These are phyloP conservation scores for Acholoe squamosa DNA, from an alignment of 2,888 invertebrate genomes.

Conservation along the genomic window DNA sequence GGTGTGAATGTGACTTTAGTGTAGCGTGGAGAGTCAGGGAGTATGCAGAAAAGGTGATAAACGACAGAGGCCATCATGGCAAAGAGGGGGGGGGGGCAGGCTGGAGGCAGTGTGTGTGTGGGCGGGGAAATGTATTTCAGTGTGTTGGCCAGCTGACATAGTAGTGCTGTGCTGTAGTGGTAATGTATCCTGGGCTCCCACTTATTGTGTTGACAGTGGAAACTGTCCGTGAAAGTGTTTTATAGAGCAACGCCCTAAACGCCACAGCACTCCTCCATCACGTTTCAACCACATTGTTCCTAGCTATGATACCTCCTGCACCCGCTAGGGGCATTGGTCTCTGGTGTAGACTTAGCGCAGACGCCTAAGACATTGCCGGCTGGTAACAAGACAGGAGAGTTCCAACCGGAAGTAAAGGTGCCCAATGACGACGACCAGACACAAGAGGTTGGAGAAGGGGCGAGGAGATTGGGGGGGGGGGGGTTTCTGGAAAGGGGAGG, in stretches of 20 bases:
- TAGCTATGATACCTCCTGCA: background rate
- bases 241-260: background rate
- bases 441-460: too few species aligned
- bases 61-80: too few species aligned
- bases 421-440: too few species aligned
- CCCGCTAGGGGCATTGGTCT: background rate
- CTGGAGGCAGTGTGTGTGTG: background rate
- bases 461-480: too few species aligned
- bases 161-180: background rate
- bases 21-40: too few species aligned
- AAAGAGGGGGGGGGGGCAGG: background rate
- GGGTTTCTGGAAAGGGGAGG: too few species aligned
- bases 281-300: background rate
- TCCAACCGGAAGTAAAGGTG: too few species aligned
- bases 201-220: conserved; percentile 27
- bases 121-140: background rate
- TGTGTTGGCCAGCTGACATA: background rate
- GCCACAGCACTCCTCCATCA: background rate
- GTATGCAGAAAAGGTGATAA: background rate
- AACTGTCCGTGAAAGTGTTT: background rate
- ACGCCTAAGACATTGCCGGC: too few species aligned
- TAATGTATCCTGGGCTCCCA: background rate
- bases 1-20: too few species aligned
- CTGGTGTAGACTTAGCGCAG: background rate
- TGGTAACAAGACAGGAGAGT: too few species aligned